A percentile compares a stretch with the other conserved stretches of the same genome.
Conservation (phyloP, 2,113 vertebrate species). For the Nothocercus julius region DNA sequence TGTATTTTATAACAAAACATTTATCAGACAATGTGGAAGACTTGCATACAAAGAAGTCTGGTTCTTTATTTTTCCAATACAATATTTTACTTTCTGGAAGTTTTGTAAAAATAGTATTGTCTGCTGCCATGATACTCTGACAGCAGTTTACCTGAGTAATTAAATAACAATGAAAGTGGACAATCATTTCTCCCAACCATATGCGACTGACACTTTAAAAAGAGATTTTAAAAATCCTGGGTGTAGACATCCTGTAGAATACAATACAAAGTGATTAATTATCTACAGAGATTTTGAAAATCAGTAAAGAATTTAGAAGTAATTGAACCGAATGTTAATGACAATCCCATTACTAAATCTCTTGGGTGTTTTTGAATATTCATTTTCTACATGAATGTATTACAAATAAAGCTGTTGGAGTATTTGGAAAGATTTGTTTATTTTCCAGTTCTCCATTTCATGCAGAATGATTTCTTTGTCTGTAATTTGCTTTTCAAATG, state of each 20-base stretch:
- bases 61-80: neutral
- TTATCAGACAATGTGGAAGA: accelerated
- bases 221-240: neutral
- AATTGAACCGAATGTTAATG: neutral
- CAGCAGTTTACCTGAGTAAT: neutral
- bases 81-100: neutral
- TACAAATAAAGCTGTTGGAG: neutral
- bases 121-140: neutral
- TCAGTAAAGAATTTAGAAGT: neutral
- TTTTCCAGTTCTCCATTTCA: neutral
- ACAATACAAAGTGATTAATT: neutral
- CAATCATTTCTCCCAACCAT: neutral
- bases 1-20: neutral
- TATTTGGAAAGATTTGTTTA: neutral
- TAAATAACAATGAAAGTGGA: neutral
- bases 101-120: neutral
- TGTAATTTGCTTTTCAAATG: neutral
- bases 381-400: neutral
- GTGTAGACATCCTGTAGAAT: neutral
- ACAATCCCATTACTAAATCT: neutral
- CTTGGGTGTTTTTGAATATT: neutral
- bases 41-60: neutral
- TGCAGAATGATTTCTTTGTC: neutral
- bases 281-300: neutral
- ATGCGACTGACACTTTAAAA: neutral